Conservation (phyloP, 2,797 vertebrate genomes). For the Phrynocephalus guinanensis region DNA sequence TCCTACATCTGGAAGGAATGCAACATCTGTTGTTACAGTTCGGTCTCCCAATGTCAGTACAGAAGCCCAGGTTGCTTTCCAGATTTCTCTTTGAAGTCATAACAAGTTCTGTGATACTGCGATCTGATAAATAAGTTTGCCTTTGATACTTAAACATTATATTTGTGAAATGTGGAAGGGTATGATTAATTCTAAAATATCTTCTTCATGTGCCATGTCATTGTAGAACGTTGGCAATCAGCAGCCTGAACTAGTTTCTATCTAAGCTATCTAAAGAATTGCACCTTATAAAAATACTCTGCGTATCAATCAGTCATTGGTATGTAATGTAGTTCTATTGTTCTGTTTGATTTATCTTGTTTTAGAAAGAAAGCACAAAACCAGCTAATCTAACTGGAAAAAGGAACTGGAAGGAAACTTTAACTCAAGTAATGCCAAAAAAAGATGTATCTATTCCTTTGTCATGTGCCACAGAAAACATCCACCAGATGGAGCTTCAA, state of each 20-base stretch:
- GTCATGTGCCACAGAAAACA: background rate
- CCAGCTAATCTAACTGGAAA: conserved; percentile 61
- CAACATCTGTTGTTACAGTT: background rate
- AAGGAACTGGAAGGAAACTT: conserved; percentile 51
- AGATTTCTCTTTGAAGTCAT: background rate
- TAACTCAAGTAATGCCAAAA: conserved; percentile 40
- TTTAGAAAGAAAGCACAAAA: conserved; percentile 72
- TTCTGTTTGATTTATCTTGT: conserved; percentile 48
- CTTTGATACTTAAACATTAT: background rate
- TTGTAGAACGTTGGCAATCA: too few relatives aligned
- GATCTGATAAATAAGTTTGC: background rate
- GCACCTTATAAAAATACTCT: background rate
- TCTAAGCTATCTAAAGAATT: too few relatives aligned
- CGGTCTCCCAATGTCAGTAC: background rate
- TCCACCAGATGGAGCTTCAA: conserved; percentile 72
- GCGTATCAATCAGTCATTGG: background rate
- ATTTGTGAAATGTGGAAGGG: background rate
- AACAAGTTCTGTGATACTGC: background rate
- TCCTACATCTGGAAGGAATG: background rate
- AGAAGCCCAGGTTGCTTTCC: background rate
- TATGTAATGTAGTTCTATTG: conserved; percentile 7
- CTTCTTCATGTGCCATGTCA: too few relatives aligned
- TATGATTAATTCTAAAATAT: background rate
- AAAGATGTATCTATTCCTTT: conserved; percentile 25
- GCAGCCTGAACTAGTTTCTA: too few relatives aligned